Percentiles rank a stretch among this genome's conserved stretches.
Evolutionary conservation across 2,888 invertebrate species (phyloP).

Genomic region (Drosophila ezoana): DNA sequence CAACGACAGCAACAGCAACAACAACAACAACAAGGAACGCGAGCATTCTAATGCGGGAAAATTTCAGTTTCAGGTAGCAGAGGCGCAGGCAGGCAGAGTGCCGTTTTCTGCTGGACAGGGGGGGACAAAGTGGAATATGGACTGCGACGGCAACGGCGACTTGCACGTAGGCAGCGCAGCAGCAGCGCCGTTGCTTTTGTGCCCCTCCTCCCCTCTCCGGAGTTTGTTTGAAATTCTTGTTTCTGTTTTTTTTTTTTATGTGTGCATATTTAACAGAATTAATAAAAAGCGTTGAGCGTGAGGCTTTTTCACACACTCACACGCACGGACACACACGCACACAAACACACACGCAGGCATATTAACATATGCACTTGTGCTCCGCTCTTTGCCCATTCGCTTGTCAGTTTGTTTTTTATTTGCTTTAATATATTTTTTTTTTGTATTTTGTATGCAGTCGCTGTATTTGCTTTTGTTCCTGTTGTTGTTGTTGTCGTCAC

Average conservation of each 20-base stretch:
- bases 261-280: slow-evolving; percentile 64
- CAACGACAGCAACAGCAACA: slow-evolving; percentile 27
- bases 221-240: slow-evolving; percentile 68
- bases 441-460: slow-evolving; percentile 46
- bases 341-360: slow-evolving; percentile 3
- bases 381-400: slow-evolving; percentile 26
- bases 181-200: slow-evolving; percentile 6
- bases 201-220: slow-evolving; percentile 30
- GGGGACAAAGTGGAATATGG: slow-evolving; percentile 56
- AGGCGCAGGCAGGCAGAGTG: slow-evolving; percentile 20
- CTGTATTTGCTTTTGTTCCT: slow-evolving; percentile 11
- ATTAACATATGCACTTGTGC: slow-evolving; percentile 48
- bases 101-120: slow-evolving; percentile 33
- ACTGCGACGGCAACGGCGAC: slow-evolving; percentile 36
- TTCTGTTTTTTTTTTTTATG: slow-evolving; percentile 31
- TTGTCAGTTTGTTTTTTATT: slow-evolving; percentile 40
- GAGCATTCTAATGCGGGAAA: slow-evolving; percentile 71
- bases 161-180: slow-evolving; percentile 41
- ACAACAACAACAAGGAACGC: slow-evolving; percentile 36
- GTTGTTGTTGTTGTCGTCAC: slow-evolving; percentile 20
- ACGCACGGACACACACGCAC: slow-evolving; percentile 21
- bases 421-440: slow-evolving; percentile 34
- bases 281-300: slow-evolving; percentile 59
- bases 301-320: slow-evolving; percentile 60
- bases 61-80: slow-evolving; percentile 69